Evolutionary conservation across 2,797 vertebrate genomes (phyloP).

Genomic region (Siniperca scherzeri): DNA sequence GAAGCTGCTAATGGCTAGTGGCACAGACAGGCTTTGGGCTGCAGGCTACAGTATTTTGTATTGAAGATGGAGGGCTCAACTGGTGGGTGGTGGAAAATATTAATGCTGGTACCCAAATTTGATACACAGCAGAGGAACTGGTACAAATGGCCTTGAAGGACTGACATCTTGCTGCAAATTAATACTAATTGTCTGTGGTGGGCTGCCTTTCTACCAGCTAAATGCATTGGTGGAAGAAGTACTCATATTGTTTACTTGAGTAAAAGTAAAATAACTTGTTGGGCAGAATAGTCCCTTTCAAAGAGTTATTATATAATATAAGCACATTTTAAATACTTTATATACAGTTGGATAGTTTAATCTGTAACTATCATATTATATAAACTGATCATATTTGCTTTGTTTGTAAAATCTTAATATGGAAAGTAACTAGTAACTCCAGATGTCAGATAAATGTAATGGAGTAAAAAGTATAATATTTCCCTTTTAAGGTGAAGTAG

Average conservation of each 20-base stretch:
- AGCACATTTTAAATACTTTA: neutral
- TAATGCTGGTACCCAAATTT: neutral
- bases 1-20: constrained; percentile 41
- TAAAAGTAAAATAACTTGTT: neutral
- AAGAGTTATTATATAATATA: neutral
- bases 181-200: neutral
- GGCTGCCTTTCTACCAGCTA: neutral
- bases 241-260: neutral
- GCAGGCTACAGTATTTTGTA: neutral
- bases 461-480: neutral
- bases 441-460: neutral
- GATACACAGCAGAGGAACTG: neutral
- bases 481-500: neutral
- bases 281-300: neutral
- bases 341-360: neutral
- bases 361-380: neutral
- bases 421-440: neutral
- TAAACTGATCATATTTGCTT: neutral
- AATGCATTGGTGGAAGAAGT: neutral
- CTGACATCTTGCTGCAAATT: neutral
- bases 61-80: neutral
- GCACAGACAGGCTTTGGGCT: constrained; percentile 3
- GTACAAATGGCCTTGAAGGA: neutral
- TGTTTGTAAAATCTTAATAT: neutral
- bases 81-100: neutral